Evolutionary conservation across 2,888 invertebrate genomes (phyloP).

Genomic region (Rhodophaea formosa): DNA sequence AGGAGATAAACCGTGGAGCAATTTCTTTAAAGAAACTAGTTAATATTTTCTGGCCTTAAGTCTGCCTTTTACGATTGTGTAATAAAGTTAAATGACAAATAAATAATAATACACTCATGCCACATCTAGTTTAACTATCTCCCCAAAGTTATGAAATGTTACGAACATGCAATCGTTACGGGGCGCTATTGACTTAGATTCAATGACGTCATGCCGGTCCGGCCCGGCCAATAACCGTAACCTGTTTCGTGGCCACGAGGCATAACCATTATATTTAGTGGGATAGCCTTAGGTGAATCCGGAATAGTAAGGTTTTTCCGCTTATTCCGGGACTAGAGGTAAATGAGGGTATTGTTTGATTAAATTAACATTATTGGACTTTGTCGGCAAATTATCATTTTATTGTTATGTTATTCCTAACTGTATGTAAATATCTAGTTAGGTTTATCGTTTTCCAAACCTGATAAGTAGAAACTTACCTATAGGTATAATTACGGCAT

Average conservation of each 20-base stretch:
- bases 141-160: slow-evolving; percentile 59
- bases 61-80: too few species aligned
- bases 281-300: background rate
- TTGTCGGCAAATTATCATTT: background rate
- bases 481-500: too few species aligned
- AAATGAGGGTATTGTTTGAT: slow-evolving; percentile 3
- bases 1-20: too few species aligned
- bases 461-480: too few species aligned
- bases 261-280: slow-evolving; percentile 7
- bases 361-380: slow-evolving; percentile 1
- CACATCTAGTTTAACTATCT: slow-evolving; percentile 34
- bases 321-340: background rate
- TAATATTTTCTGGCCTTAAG: too few species aligned
- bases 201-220: slow-evolving; percentile 49
- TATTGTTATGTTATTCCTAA: too few species aligned
- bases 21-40: too few species aligned
- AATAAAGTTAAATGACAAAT: too few species aligned
- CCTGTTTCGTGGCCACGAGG: slow-evolving; percentile 9
- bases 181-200: slow-evolving; percentile 60
- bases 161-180: slow-evolving; percentile 55
- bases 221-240: slow-evolving; percentile 19
- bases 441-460: too few species aligned
- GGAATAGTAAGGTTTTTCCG: background rate
- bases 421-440: too few species aligned
- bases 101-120: background rate